Evolutionary conservation across 1,140 invertebrate species (phyloP).

Genomic region (Phymorhynchus buccinoides): DNA sequence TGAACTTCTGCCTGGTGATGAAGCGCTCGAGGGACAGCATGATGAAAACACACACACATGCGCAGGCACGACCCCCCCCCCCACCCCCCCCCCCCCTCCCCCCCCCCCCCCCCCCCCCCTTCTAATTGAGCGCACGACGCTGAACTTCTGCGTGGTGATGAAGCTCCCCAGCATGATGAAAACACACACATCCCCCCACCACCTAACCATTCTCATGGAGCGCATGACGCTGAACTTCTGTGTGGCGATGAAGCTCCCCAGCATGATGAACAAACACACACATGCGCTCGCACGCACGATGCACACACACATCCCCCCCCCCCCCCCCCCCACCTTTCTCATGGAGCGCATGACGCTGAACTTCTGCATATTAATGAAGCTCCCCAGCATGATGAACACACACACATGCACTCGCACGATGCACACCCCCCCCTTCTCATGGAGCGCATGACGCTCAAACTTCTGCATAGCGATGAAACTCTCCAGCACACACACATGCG

Average conservation of each 20-base stretch:
- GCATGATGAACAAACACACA: slow-evolving; percentile 82
- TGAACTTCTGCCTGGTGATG: too few relatives aligned
- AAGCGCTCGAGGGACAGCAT: too few relatives aligned
- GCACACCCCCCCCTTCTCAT: slow-evolving; percentile 86
- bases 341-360: slow-evolving; percentile 97
- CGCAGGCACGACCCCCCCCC: too few relatives aligned
- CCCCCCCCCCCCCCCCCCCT: too few relatives aligned
- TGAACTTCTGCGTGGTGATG: too few relatives aligned
- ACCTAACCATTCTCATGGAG: slow-evolving; percentile 93
- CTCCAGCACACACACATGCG: slow-evolving; percentile 79
- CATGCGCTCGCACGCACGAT: background rate
- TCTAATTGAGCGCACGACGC: too few relatives aligned
- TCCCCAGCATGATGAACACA: slow-evolving; percentile 93
- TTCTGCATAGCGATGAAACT: slow-evolving; percentile 99
- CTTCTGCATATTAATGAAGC: slow-evolving; percentile 98
- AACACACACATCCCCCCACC: too few relatives aligned
- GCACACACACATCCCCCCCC: background rate
- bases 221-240: slow-evolving; percentile 98
- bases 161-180: too few relatives aligned
- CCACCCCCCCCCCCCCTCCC: too few relatives aligned
- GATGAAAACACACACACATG: too few relatives aligned
- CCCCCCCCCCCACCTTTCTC: slow-evolving; percentile 83
- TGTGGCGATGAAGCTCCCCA: slow-evolving; percentile 98
- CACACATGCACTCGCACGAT: background rate
- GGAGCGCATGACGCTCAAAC: slow-evolving; percentile 94